A percentile compares a stretch with the other conserved stretches of the same genome.
phyloP scores from a whole-genome alignment of 1,140 invertebrate genomes.

The Drosophila mojavensis region DNA sequence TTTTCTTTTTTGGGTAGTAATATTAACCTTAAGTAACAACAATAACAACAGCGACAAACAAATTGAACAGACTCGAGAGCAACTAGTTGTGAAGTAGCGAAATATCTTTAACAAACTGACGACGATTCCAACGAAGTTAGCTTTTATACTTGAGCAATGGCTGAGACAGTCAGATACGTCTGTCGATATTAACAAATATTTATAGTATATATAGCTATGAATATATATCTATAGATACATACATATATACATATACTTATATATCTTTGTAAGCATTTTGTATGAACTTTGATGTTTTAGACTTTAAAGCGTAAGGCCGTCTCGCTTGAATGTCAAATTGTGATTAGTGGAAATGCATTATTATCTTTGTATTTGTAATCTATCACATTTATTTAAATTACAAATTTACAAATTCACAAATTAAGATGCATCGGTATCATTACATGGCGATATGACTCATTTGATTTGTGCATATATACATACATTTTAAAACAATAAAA shows the following conservation, averaged over 20 bases:
- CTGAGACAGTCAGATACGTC: slow-evolving; percentile 1
- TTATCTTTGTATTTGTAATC: slow-evolving; percentile 37
- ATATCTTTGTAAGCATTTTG: slow-evolving; percentile 3
- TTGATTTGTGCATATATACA: not conserved
- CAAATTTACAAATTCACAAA: slow-evolving; percentile 30
- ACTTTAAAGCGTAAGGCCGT: slow-evolving; percentile 47
- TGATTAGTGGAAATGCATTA: slow-evolving; percentile 46
- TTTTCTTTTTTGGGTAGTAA: not conserved
- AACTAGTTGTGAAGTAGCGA: slow-evolving; percentile 61
- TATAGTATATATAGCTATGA: slow-evolving; percentile 18
- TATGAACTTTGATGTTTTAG: slow-evolving; percentile 37
- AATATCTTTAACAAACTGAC: slow-evolving; percentile 71
- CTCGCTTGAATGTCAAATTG: slow-evolving; percentile 48
- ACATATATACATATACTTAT: slow-evolving; percentile 12
- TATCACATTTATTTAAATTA: slow-evolving; percentile 20
- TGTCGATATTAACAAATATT: slow-evolving; percentile 8
- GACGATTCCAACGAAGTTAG: slow-evolving; percentile 65
- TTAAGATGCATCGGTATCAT: slow-evolving; percentile 22
- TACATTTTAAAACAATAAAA: not conserved
- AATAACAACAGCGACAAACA: slow-evolving; percentile 9
- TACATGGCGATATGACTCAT: slow-evolving; percentile 10
- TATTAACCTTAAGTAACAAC: slow-evolving; percentile 49
- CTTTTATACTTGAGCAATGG: slow-evolving; percentile 66
- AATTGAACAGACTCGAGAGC: slow-evolving; percentile 5
- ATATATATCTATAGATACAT: slow-evolving; percentile 15